Evolutionary conservation across 2,888 invertebrate genomes (phyloP), one percentile per base, ranked within the genome.

Genomic region (Cantharis rufa): DNA sequence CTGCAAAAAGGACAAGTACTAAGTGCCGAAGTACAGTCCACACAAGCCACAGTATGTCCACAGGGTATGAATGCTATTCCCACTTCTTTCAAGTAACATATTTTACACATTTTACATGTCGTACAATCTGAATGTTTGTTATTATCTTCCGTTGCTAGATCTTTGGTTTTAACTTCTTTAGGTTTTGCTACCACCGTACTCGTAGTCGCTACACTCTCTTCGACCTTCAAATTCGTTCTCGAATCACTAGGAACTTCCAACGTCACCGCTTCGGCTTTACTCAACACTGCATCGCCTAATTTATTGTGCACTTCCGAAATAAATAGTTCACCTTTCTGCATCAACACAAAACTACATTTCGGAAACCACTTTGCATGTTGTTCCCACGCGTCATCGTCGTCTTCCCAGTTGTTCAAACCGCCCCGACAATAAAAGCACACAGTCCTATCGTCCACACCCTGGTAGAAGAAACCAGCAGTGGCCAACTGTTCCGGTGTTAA

Each of bases 401-500:
- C 92, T 86, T 96, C 96, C 98, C 98, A 98, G 86, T 97, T 96
- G 84, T 96, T 94, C 5, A 98, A 90, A 0, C 98, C 98, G 66
- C 97, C 97, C 82, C 96, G 97, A 87, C 98, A 98, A 86, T 95
- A 95, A 88, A 96, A 98, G 86, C 98, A 98, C 77, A 96, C 92
- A 0, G 97, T 97, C 84, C 96, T 94, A 88, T 98, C 98, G 62
- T 94, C 94, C 79, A 92, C 91, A 81, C 97, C 97, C 10, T 95
- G 94, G 85, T 97, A 98, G 86, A 94, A 98, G 88, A 98, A 98
- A 48, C 98, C 98, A 62, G 98, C 97, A 81, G 95, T 94, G 10
- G 95, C 94, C 72, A 98, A 89, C 74, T 93, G 92, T 77, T 93
- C 92, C 0, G 96, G 95, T 79, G 92, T 93, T 85, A 96, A 96